A percentile compares a stretch with the other conserved stretches of the same genome.
Evolutionary conservation across 2,113 vertebrate species (phyloP).

Genomic region (Scalopus aquaticus): DNA sequence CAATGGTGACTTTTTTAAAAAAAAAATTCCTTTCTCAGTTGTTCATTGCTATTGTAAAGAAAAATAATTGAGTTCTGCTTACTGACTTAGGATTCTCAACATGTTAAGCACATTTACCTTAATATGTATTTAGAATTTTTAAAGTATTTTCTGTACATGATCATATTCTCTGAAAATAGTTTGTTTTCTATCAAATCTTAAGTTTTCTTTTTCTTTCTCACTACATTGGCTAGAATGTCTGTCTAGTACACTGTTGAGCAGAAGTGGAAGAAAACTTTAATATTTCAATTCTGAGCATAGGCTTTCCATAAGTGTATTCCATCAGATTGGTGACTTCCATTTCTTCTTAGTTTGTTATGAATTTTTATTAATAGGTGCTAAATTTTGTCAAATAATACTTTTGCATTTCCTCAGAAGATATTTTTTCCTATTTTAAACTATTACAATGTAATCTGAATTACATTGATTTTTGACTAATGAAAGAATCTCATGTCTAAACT

Average conservation of each 20-base stretch:
- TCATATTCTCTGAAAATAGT: not conserved
- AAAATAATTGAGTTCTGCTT: conserved; percentile 9
- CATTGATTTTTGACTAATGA: not conserved
- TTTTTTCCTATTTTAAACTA: not conserved
- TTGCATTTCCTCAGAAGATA: not conserved
- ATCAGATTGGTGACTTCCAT: not conserved
- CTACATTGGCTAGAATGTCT: not conserved
- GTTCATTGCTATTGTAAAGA: not conserved
- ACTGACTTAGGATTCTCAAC: not conserved
- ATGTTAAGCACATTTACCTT: not conserved
- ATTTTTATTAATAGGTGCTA: not conserved
- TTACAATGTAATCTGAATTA: not conserved
- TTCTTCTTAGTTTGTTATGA: not conserved
- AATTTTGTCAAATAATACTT: not conserved
- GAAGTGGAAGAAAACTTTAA: not conserved
- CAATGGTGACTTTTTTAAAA: not conserved
- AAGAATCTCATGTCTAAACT: conserved; percentile 2
- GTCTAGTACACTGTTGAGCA: not conserved
- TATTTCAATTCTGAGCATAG: not conserved
- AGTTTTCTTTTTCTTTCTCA: not conserved
- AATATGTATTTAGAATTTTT: not conserved
- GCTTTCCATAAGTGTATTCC: not conserved
- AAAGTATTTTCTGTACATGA: not conserved
- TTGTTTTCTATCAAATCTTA: not conserved
- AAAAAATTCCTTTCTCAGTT: not conserved